phyloP scores from a whole-genome alignment of 2,797 vertebrate genomes.

The Agapornis canus region DNA sequence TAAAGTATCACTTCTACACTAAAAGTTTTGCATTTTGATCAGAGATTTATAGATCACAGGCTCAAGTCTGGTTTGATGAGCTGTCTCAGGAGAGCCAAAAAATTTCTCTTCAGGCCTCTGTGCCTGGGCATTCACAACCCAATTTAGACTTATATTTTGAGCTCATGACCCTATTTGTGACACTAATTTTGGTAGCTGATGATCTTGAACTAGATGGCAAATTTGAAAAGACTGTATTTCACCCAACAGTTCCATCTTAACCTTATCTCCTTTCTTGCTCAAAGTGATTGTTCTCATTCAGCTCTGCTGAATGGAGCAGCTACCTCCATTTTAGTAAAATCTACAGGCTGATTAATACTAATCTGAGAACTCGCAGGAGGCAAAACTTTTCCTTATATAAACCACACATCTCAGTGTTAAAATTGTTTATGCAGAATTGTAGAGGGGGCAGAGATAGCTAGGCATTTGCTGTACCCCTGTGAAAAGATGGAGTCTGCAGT shows the following conservation, averaged over 20 bases:
- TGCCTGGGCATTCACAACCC: not conserved
- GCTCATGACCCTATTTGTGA: not conserved
- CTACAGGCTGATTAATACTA: not conserved
- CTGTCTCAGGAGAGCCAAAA: not conserved
- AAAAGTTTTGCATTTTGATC: not conserved
- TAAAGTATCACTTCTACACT: not conserved
- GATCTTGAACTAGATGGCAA: constrained; percentile 10
- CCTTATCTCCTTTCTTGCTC: constrained; percentile 6
- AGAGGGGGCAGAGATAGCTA: not conserved
- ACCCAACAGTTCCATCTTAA: constrained; percentile 7
- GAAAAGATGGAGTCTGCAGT: not conserved
- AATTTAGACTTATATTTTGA: constrained; percentile 25
- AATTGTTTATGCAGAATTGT: not conserved
- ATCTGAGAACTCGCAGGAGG: not conserved
- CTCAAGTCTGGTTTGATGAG: not conserved
- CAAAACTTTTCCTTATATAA: not conserved
- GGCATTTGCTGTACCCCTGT: not conserved
- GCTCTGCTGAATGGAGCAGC: not conserved
- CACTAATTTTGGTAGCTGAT: constrained; percentile 3
- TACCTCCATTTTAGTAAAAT: not conserved
- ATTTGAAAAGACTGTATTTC: constrained; percentile 18
- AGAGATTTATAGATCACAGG: not conserved
- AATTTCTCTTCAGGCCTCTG: not conserved
- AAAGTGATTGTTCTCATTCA: not conserved
- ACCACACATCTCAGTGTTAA: not conserved